Base-by-base conservation (phyloP, 1,140 invertebrate genomes). In the Camponotus floridanus region DNA sequence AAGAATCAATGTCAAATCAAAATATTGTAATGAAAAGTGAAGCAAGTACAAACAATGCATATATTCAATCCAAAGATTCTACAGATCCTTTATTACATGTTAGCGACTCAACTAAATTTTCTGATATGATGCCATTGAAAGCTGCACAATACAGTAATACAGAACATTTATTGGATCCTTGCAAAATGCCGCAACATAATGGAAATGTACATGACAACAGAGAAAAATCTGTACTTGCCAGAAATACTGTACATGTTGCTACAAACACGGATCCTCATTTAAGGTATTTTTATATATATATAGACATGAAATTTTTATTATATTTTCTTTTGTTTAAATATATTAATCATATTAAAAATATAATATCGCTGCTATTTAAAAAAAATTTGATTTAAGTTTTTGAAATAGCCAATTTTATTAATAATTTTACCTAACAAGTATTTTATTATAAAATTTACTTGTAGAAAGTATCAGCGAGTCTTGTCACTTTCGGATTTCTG, bases 401-500 rank as follows among this genome's bases (percentile, higher is more conserved):
- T 76, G 33, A 26, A 51, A 8, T 45, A n/a, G 13, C 15, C 5
- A 11, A 42, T 33, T 33, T 36, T 11, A 1, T 8, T 9, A n/a
- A 62, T 31, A 31, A 48, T 26, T 26, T 26, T 26, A 26, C 26
- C 26, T 26, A 26, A 26, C 26, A 26, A 26, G 26, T 26, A 26
- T 26, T 11, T 59, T 15, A 3, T n/a, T 36, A 33, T 65, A 64
- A 68, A 68, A 80, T 81, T 71, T 68, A 64, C 89, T 87, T 68
- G 2, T 31, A 94, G 92, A 26, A 93, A 92, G 84, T 89, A 91
- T 6, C 92, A 94, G 62, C 79, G 93, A 55, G 85, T 96, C 33
- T 79, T 96, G 18, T 95, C 96, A 76, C 93, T 96, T 31, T 94
- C 95, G 6, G 95, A 96, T 85, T 94, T 96, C 57, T 96, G 96